Percentiles rank a stretch among this genome's conserved stretches.
Conservation (phyloP, 2,797 vertebrate genomes). For the Gymnothorax javanicus region DNA sequence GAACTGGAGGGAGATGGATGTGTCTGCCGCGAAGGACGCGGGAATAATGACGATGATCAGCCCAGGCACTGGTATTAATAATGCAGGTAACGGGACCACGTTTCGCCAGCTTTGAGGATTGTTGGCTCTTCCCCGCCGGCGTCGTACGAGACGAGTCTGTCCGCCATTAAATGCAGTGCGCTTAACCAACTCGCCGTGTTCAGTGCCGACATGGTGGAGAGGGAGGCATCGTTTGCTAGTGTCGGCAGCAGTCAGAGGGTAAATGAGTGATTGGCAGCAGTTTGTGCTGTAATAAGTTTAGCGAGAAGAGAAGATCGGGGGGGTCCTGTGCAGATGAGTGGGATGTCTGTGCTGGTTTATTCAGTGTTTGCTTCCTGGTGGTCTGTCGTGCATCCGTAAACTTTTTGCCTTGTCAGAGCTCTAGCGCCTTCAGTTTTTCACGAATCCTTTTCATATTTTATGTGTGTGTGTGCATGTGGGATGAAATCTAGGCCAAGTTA, state of each 20-base stretch:
- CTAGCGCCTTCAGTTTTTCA: too few relatives aligned
- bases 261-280: background rate
- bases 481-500: too few relatives aligned
- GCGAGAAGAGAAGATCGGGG: too few relatives aligned
- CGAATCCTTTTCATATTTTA: too few relatives aligned
- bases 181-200: background rate
- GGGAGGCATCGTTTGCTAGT: too few relatives aligned
- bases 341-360: too few relatives aligned
- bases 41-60: slow-evolving; percentile 55
- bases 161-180: slow-evolving; percentile 52
- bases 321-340: too few relatives aligned
- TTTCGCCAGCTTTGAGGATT: slow-evolving; percentile 53
- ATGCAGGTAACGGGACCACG: slow-evolving; percentile 47
- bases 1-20: slow-evolving; percentile 43
- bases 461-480: too few relatives aligned
- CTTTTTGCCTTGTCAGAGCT: too few relatives aligned
- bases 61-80: slow-evolving; percentile 64
- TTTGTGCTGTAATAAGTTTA: background rate
- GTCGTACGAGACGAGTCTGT: slow-evolving; percentile 32
- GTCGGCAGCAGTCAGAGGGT: slow-evolving; percentile 46
- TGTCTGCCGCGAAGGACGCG: slow-evolving; percentile 40
- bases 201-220: too few relatives aligned
- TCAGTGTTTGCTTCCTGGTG: too few relatives aligned
- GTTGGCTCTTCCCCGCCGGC: slow-evolving; percentile 47
- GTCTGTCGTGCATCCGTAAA: too few relatives aligned